These are phyloP conservation scores for Bradynema listronoti DNA, from an alignment of 1,140 invertebrate genomes.

Conservation along the genomic window DNA sequence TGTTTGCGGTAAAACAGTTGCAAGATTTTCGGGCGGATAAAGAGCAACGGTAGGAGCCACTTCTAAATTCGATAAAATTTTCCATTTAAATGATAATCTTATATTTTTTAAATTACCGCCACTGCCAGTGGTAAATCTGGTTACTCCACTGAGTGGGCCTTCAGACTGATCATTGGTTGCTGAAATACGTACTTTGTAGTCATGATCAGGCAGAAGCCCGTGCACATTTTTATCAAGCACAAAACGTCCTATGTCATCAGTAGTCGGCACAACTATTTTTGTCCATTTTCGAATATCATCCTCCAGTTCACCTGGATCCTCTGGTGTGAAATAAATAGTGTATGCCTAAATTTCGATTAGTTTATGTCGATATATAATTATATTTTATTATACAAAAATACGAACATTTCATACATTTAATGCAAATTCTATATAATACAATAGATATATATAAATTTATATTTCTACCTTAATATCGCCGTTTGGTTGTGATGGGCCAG, in stretches of 20 bases:
- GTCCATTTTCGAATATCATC: slow-evolving; percentile 54
- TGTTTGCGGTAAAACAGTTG: slow-evolving; percentile 36
- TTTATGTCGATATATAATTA: no score
- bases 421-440: no score
- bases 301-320: slow-evolving; percentile 38
- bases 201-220: slow-evolving; percentile 45
- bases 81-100: background rate
- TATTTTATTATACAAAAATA: no score
- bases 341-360: slow-evolving; percentile 41
- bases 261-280: slow-evolving; percentile 37
- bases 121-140: slow-evolving; percentile 49
- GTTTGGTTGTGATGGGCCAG: slow-evolving; percentile 44
- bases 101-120: slow-evolving; percentile 33
- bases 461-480: slow-evolving; percentile 34
- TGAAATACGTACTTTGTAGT: slow-evolving; percentile 48
- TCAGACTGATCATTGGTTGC: slow-evolving; percentile 55
- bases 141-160: slow-evolving; percentile 49
- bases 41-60: slow-evolving; percentile 45
- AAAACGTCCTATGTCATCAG: slow-evolving; percentile 34
- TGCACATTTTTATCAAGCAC: slow-evolving; percentile 46
- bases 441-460: no score
- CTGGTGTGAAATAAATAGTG: slow-evolving; percentile 52
- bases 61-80: slow-evolving; percentile 21
- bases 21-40: slow-evolving; percentile 41
- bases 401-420: no score